phyloP scores from a whole-genome alignment of 2,113 vertebrate genomes.

The Semnopithecus entellus region DNA sequence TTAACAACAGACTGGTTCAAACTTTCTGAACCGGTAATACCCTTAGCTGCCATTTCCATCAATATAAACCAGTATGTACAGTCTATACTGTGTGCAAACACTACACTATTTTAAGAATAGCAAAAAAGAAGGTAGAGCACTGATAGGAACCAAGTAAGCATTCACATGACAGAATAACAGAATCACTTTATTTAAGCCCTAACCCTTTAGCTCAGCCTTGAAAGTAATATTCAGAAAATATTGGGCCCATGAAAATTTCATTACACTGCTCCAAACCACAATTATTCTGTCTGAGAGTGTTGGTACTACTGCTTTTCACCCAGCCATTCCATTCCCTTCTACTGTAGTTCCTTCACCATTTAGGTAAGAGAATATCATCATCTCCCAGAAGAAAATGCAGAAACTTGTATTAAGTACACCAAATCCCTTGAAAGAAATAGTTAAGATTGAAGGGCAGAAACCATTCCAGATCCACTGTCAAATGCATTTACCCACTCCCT shows the following conservation, averaged over 20 bases:
- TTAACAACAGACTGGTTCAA: not conserved
- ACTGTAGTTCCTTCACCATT: not conserved
- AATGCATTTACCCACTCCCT: not conserved
- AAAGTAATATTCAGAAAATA: slow-evolving; percentile 22
- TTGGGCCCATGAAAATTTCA: not conserved
- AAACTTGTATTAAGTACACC: not conserved
- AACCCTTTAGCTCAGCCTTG: not conserved
- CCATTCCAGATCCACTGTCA: not conserved
- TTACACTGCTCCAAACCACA: not conserved
- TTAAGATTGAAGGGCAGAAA: not conserved
- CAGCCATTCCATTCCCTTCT: not conserved
- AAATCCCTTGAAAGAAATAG: not conserved
- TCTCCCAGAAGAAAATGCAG: not conserved
- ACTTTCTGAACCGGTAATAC: not conserved
- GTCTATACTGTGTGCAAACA: not conserved
- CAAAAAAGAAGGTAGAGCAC: not conserved
- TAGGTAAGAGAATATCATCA: not conserved
- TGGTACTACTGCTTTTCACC: not conserved
- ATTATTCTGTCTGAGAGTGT: not conserved
- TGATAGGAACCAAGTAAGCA: not conserved
- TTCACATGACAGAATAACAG: not conserved
- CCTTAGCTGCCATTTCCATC: not conserved
- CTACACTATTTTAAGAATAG: not conserved
- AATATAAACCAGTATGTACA: not conserved
- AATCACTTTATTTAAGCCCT: not conserved